phyloP scores from a whole-genome alignment of 2,797 vertebrate genomes.

The Clarias fuscus region DNA sequence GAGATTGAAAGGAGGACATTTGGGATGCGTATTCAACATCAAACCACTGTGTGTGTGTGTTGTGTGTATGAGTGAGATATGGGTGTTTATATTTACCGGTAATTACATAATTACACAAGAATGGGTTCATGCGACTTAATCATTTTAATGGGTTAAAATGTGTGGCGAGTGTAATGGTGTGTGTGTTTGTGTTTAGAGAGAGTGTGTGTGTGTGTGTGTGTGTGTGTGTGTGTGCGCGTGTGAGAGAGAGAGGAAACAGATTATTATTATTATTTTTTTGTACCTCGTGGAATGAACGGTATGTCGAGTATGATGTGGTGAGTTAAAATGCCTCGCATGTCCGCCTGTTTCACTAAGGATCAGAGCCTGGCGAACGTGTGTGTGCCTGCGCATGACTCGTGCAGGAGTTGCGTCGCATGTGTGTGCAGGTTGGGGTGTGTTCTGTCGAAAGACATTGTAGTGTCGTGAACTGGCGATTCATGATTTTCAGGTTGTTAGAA shows the following conservation, averaged over 20 bases:
- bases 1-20: conserved; percentile 46
- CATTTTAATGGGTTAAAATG: conserved; percentile 19
- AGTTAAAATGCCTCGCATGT: conserved; percentile 6
- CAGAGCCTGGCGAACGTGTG: conserved; percentile 19
- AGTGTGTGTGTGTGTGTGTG: neutral
- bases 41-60: neutral
- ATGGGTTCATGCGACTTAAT: conserved; percentile 1
- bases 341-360: conserved; percentile 32
- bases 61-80: neutral
- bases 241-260: neutral
- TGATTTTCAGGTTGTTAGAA: conserved; percentile 58
- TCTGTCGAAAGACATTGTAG: conserved; percentile 59
- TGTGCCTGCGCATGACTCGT: neutral
- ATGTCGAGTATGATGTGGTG: conserved; percentile 29
- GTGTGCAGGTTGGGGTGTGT: conserved; percentile 52
- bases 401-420: neutral
- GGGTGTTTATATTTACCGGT: conserved; percentile 7
- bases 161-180: conserved; percentile 30
- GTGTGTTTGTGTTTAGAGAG: neutral
- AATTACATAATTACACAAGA: conserved; percentile 29
- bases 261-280: conserved; percentile 15
- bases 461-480: conserved; percentile 55
- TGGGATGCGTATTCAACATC: conserved; percentile 26
- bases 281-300: conserved; percentile 30
- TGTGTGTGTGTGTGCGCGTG: neutral